Percentiles rank a stretch among this genome's conserved stretches.
These are phyloP conservation scores for Neodon shergylaensis DNA, from an alignment of 2,113 vertebrate genomes.

Conservation along the genomic window DNA sequence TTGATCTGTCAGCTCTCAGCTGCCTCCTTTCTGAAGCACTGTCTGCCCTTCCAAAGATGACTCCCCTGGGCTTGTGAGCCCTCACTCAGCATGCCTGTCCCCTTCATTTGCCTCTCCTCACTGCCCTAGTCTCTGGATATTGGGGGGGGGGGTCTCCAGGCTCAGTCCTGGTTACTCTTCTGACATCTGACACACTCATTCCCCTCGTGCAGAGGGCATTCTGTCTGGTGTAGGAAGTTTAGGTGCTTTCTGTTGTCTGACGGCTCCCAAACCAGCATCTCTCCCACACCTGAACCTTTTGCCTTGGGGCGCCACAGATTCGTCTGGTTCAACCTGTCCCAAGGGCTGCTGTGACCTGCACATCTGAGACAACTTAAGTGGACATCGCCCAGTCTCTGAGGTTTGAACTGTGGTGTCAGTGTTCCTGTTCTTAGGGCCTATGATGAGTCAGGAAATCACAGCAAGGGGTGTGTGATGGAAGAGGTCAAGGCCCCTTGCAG, in stretches of 20 bases:
- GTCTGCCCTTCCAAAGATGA: not conserved
- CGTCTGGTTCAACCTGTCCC: not conserved
- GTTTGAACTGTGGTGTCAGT: not conserved
- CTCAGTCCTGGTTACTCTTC: not conserved
- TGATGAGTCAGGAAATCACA: not conserved
- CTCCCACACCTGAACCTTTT: not conserved
- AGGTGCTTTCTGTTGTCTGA: not conserved
- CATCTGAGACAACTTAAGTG: not conserved
- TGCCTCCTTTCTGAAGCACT: not conserved
- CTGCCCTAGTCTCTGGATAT: not conserved
- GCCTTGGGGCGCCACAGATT: not conserved
- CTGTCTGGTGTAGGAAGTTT: too few species aligned
- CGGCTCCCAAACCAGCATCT: not conserved
- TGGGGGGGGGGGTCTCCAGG: not conserved
- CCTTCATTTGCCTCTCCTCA: not conserved
- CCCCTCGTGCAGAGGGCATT: not conserved
- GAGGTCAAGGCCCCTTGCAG: not conserved
- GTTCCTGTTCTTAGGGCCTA: not conserved
- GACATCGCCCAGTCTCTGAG: not conserved
- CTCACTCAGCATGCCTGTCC: not conserved
- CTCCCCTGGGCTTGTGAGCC: not conserved
- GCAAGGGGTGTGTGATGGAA: rapidly evolving
- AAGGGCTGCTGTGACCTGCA: not conserved
- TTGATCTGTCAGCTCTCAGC: not conserved
- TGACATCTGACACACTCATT: not conserved